Evolutionary conservation across 2,113 vertebrate genomes (phyloP).

Genomic region (Chroicocephalus ridibundus): DNA sequence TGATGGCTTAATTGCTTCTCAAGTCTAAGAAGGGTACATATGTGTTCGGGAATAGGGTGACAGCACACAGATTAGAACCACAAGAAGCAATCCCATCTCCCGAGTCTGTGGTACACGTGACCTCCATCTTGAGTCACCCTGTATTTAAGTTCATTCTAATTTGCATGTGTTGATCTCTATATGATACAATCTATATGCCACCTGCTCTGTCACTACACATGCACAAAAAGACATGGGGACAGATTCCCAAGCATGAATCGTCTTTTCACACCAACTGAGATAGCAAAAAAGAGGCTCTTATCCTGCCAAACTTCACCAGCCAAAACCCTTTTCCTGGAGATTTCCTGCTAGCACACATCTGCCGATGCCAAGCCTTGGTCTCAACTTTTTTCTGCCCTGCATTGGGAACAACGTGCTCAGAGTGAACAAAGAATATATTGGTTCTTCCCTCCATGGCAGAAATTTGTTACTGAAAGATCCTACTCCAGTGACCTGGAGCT

Average conservation of each 20-base stretch:
- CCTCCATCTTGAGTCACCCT: not conserved
- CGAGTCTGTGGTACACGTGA: not conserved
- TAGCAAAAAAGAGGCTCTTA: not conserved
- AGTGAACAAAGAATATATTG: not conserved
- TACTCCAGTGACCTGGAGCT: not conserved
- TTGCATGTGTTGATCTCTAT: not conserved
- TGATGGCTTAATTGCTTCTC: not conserved
- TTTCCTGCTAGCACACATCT: not conserved
- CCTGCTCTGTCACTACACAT: not conserved
- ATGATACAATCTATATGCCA: not conserved
- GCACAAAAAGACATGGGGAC: not conserved
- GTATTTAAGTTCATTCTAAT: not conserved
- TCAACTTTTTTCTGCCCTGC: not conserved
- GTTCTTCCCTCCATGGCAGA: not conserved
- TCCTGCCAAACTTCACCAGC: constrained; percentile 1
- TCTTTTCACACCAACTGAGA: constrained; percentile 19
- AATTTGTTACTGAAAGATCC: not conserved
- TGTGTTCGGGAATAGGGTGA: not conserved
- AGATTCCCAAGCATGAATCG: not conserved
- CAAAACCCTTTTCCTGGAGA: not conserved
- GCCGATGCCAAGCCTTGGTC: not conserved
- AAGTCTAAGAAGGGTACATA: not conserved
- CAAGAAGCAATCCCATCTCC: not conserved
- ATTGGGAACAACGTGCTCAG: not conserved
- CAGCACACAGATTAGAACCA: not conserved